Conservation (phyloP, 2,888 invertebrate species). For the Phalangium opilio region DNA sequence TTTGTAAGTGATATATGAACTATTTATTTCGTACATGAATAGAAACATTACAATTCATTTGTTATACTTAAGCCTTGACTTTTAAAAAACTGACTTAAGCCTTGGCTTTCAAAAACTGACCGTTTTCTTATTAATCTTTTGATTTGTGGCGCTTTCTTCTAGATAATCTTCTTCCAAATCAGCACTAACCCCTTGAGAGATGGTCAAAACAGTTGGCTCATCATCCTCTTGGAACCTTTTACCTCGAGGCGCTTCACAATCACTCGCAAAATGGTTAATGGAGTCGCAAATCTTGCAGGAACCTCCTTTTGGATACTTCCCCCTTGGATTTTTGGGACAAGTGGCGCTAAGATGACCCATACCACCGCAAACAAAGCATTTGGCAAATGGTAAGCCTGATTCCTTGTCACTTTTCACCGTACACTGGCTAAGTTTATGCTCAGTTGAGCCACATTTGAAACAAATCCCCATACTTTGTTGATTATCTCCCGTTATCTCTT, state of each 20-base stretch:
- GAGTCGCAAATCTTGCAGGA: constrained; percentile 65
- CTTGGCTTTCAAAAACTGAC: too few relatives aligned
- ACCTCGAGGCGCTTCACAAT: constrained; percentile 48
- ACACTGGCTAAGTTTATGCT: constrained; percentile 25
- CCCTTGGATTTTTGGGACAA: constrained; percentile 74
- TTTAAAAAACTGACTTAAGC: too few relatives aligned
- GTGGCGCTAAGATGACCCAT: constrained; percentile 73
- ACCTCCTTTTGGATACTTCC: constrained; percentile 71
- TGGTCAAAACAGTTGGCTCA: too few relatives aligned
- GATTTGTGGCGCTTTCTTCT: too few relatives aligned
- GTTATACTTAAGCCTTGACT: too few relatives aligned
- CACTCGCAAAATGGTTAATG: constrained; percentile 65
- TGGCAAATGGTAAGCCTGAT: constrained; percentile 65
- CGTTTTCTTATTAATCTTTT: too few relatives aligned
- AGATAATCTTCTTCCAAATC: too few relatives aligned
- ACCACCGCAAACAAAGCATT: constrained; percentile 74
- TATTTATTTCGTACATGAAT: too few relatives aligned
- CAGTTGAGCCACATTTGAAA: constrained; percentile 22
- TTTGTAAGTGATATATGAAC: too few relatives aligned
- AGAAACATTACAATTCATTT: too few relatives aligned
- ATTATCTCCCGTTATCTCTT: constrained; percentile 37
- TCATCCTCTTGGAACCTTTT: too few relatives aligned
- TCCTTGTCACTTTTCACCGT: constrained; percentile 27
- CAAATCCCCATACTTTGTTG: constrained; percentile 16
- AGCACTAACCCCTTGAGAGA: too few relatives aligned